These are phyloP conservation scores for Tethea ocularis DNA, from an alignment of 2,888 invertebrate species.

Conservation along the genomic window DNA sequence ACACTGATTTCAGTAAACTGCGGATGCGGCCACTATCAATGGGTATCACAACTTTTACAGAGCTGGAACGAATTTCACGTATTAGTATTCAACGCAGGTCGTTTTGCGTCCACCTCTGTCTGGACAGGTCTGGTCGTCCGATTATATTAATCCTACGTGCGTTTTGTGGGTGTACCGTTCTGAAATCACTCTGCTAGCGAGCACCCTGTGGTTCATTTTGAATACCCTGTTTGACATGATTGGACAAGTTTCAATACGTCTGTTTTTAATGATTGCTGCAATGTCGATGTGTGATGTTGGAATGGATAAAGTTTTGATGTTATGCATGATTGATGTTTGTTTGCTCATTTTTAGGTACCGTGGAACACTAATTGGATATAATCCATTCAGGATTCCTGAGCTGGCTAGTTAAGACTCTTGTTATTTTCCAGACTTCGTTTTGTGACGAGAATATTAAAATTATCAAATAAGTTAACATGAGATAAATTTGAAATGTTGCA, in stretches of 20 bases:
- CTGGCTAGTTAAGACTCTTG: too few species aligned
- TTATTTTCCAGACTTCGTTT: neutral
- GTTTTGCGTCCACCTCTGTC: slow-evolving; percentile 60
- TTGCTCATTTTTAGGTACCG: too few species aligned
- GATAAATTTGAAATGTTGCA: too few species aligned
- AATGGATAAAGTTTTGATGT: neutral
- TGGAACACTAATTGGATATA: too few species aligned
- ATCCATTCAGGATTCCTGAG: too few species aligned
- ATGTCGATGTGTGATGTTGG: slow-evolving; percentile 1
- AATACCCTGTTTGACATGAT: slow-evolving; percentile 39
- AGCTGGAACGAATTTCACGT: slow-evolving; percentile 35
- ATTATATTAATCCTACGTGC: slow-evolving; percentile 74
- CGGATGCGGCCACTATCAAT: neutral
- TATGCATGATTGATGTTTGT: neutral
- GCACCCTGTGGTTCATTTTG: slow-evolving; percentile 36
- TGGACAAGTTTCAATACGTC: slow-evolving; percentile 35
- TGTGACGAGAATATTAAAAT: neutral
- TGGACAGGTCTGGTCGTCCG: slow-evolving; percentile 52
- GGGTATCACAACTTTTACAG: slow-evolving; percentile 9
- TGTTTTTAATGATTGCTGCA: slow-evolving; percentile 29
- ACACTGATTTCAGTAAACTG: neutral
- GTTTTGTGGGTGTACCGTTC: slow-evolving; percentile 54
- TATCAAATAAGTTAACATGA: too few species aligned
- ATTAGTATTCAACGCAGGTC: slow-evolving; percentile 70
- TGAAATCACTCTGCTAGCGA: slow-evolving; percentile 40